Percentiles rank a stretch among this genome's conserved stretches.
Evolutionary conservation across 2,113 vertebrate genomes (phyloP).

Genomic region (Ameiurus melas): DNA sequence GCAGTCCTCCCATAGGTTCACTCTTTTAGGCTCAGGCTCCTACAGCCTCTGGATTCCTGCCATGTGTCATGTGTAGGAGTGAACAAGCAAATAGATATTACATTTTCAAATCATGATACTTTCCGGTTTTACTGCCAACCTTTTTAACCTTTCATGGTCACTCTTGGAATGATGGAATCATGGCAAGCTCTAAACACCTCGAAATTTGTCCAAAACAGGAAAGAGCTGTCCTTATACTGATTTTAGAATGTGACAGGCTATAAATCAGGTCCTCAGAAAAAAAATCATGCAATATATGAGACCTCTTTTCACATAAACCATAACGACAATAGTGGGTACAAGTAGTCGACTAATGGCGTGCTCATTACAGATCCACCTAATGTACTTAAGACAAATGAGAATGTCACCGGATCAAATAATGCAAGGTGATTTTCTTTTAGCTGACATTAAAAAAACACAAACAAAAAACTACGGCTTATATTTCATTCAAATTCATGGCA

Average conservation of each 20-base stretch:
- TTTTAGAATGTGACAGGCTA: background rate
- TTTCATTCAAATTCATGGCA: background rate
- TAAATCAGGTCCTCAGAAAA: background rate
- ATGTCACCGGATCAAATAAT: conserved; percentile 18
- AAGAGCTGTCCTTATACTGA: background rate
- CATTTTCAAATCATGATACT: background rate
- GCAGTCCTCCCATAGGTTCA: conserved; percentile 49
- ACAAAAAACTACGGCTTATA: background rate
- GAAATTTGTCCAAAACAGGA: background rate
- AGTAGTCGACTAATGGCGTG: background rate
- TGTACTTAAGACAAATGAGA: conserved; percentile 12
- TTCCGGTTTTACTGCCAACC: background rate
- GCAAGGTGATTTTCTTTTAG: conserved; percentile 7
- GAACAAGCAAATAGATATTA: background rate
- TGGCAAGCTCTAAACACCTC: background rate
- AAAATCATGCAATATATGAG: background rate
- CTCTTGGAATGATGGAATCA: background rate
- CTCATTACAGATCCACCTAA: background rate
- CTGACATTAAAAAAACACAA: background rate
- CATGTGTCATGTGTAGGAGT: background rate
- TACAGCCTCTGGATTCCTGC: background rate
- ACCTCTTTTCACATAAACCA: background rate
- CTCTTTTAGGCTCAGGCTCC: conserved; percentile 45
- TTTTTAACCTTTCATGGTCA: background rate
- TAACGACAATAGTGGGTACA: background rate